phyloP scores from a whole-genome alignment of 2,888 invertebrate genomes.

The Saturnia pavonia region DNA sequence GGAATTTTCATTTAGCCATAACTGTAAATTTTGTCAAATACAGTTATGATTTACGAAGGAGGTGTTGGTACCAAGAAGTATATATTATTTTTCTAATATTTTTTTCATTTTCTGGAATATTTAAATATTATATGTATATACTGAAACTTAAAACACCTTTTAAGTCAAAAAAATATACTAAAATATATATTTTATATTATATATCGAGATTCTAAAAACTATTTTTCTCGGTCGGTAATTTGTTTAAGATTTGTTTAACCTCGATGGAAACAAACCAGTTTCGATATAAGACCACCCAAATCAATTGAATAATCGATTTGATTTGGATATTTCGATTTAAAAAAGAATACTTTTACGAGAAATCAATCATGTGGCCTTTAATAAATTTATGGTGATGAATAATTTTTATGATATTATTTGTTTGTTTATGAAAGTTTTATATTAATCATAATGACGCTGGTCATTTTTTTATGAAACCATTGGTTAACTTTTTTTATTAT shows the following conservation, averaged over 20 bases:
- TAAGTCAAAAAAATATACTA: too few relatives aligned
- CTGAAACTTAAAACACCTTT: too few relatives aligned
- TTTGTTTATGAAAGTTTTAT: background rate
- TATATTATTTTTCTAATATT: too few relatives aligned
- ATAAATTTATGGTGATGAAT: background rate
- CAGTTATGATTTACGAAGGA: too few relatives aligned
- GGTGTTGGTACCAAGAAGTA: too few relatives aligned
- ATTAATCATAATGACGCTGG: background rate
- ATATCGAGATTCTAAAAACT: background rate
- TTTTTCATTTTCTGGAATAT: too few relatives aligned
- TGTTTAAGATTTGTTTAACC: background rate
- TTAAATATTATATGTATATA: too few relatives aligned
- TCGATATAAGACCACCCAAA: background rate
- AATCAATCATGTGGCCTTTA: conserved; percentile 3
- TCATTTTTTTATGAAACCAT: background rate
- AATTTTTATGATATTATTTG: background rate
- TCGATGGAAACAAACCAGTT: background rate
- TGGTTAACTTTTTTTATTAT: background rate
- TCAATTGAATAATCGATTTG: background rate
- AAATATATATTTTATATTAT: too few relatives aligned
- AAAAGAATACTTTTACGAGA: background rate
- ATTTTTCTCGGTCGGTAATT: background rate
- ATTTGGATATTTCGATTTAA: background rate
- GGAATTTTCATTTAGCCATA: too few relatives aligned
- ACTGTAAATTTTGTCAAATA: too few relatives aligned